Evolutionary conservation across 2,113 vertebrate genomes (phyloP), one percentile per base, ranked within the genome.

Genomic region (Tiliqua scincoides): DNA sequence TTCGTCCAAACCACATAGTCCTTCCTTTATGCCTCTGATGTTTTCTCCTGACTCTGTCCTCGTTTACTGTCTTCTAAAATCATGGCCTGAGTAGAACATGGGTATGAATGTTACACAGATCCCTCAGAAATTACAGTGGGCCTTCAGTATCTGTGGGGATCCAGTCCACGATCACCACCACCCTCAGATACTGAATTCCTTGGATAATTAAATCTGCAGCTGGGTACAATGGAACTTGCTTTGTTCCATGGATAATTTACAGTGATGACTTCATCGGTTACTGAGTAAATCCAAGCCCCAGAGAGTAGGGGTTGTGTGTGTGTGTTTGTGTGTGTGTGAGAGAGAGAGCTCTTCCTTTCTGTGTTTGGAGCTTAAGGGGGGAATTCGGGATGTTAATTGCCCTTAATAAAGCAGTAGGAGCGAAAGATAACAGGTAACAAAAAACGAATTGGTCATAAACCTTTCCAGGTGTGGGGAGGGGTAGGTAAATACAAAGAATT

Each of bases 401-500:
- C 48, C 8, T 37, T 32, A 0, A 40, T 88, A 86, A 90, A 84
- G 87, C 0, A 1, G 59, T 90, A 68, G 85, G 91, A 91, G 37
- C 25, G 48, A 85, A 83, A 71, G 65, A 86, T 75, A 87, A 88
- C 62, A 57, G 62, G 61, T 11, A 76, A 5, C 65, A 4, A n/a
- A 40, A 84, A 79, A 71, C n/a, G n/a, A 20, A 32, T n/a, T 68
- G 79, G 63, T 88, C 78, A 84, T 72, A 87, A 87, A 76, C 81
- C 59, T 90, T 1, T 84, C 85, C 73, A 77, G 87, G 65, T 70
- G 0, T 79, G 70, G 88, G 81, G 89, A 88, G 83, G 73, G 70
- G 76, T 70, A 2, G 78, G 86, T 83, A 89, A 88, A 87, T 81
- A 92, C 92, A 48, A 4, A 48, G 43, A 93, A 85, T 89, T 85